Conservation (phyloP, 2,888 invertebrate species). For the Heliconius erato region DNA sequence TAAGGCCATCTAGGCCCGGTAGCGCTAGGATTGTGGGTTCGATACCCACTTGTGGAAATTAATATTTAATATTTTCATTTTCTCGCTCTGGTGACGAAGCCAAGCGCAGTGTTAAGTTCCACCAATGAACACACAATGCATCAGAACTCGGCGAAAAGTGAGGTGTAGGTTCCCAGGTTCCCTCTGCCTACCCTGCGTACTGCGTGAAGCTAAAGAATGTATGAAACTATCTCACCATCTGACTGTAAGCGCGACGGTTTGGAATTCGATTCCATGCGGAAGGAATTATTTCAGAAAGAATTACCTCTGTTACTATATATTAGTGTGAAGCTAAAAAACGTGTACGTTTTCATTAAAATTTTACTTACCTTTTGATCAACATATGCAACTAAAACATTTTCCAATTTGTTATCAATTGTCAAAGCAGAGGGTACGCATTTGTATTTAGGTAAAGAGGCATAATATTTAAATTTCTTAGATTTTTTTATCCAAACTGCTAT, state of each 20-base stretch:
- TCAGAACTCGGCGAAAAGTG: too few species aligned
- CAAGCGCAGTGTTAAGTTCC: too few species aligned
- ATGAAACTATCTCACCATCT: not conserved
- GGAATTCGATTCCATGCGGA: too few species aligned
- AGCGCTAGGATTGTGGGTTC: not conserved
- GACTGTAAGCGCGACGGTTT: too few species aligned
- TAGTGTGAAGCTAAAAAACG: not conserved
- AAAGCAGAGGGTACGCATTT: constrained; percentile 90
- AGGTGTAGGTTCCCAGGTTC: not conserved
- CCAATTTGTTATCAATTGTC: constrained; percentile 86
- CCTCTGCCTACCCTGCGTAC: not conserved
- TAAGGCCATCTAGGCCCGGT: too few species aligned
- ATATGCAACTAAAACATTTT: constrained; percentile 89
- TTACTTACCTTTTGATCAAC: constrained; percentile 90
- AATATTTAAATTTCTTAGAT: constrained; percentile 68
- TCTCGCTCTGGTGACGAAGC: not conserved
- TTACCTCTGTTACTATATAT: too few species aligned
- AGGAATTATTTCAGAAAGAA: too few species aligned
- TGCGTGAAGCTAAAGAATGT: not conserved
- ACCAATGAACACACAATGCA: not conserved
- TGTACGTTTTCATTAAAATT: not conserved
- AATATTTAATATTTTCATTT: not conserved
- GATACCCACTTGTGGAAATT: not conserved
- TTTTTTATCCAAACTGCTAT: constrained; percentile 87
- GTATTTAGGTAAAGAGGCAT: constrained; percentile 89